Evolutionary conservation across 1,140 invertebrate species (phyloP), one percentile per base, ranked within the genome.

Genomic region (Maconellicoccus hirsutus): DNA sequence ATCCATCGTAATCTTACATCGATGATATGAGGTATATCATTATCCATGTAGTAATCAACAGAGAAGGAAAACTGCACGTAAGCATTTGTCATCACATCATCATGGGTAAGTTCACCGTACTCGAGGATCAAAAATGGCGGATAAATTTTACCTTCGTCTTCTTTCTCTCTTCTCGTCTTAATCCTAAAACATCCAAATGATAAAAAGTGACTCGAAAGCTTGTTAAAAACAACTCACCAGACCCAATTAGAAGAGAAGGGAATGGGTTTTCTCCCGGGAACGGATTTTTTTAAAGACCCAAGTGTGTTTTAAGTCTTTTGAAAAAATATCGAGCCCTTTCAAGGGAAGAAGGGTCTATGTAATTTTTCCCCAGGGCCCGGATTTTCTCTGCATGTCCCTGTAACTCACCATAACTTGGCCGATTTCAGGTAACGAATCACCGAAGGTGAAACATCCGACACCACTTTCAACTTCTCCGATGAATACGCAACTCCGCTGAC

Each of bases 11-110:
- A n/a, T n/a, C 72, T 74, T 78, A 84, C 84, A 75, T 83, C 79
- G 69, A 84, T 81, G 70, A 83, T 79, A 74, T 81, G 78, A 29
- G 79, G 75, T 29, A 83, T 79, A 71, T 78, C 77, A 42, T 76
- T 80, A 42, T 79, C 79, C 78, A 86, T 81, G 59, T 78, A 77
- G 78, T 86, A 89, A 26, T 77, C 79, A 1, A 87, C 82, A 74
- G 79, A 78, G 74, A 88, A 87, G 33, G 80, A 77, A 61, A 87
- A 76, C 71, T 80, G 75, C 22, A 86, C 75, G 73, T 80, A 75
- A 1, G 73, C 73, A 74, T 83, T 79, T 38, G 78, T 73, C 38
- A 77, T 71, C 25, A 84, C 79, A 61, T 85, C 77, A 73, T 82
- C 77, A 70, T 79, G 73, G 4, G 75, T 79, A 22, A 85, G 70